These are phyloP conservation scores for Phylloscopus whistleri DNA, from an alignment of 2,113 vertebrate species.

Conservation along the genomic window DNA sequence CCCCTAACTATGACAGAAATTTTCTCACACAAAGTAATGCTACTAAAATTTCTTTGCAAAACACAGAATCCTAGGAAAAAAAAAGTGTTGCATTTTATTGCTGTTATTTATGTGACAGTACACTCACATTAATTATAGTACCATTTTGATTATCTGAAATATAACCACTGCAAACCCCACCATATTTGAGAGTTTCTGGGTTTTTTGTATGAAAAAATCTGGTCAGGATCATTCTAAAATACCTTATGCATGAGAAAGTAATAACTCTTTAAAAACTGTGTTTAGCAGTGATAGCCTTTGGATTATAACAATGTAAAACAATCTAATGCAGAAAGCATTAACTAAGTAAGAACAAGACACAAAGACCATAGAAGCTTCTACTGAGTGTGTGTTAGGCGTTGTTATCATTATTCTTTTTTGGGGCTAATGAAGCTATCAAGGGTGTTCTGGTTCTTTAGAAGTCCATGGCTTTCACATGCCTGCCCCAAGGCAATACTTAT, in stretches of 20 bases:
- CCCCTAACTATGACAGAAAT: neutral
- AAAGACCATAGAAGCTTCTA: neutral
- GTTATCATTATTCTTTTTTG: neutral
- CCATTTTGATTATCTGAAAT: neutral
- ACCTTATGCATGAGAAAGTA: neutral
- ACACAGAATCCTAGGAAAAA: neutral
- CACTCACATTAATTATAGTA: neutral
- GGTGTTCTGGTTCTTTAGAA: slow-evolving; percentile 1
- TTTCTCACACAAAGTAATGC: neutral
- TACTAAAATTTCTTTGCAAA: neutral
- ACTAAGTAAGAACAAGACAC: neutral
- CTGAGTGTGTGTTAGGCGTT: neutral
- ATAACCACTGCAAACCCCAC: neutral
- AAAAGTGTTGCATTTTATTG: neutral
- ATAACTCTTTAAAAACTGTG: neutral
- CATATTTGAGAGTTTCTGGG: neutral
- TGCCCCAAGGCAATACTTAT: neutral
- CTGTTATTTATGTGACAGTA: neutral
- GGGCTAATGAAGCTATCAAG: neutral
- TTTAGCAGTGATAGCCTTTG: neutral
- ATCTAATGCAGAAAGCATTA: neutral
- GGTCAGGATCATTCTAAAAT: neutral
- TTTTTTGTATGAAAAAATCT: neutral
- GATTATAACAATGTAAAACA: neutral
- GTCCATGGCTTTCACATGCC: slow-evolving; percentile 1